Conservation (phyloP, 2,113 vertebrate species). For the Edolisoma coerulescens region DNA sequence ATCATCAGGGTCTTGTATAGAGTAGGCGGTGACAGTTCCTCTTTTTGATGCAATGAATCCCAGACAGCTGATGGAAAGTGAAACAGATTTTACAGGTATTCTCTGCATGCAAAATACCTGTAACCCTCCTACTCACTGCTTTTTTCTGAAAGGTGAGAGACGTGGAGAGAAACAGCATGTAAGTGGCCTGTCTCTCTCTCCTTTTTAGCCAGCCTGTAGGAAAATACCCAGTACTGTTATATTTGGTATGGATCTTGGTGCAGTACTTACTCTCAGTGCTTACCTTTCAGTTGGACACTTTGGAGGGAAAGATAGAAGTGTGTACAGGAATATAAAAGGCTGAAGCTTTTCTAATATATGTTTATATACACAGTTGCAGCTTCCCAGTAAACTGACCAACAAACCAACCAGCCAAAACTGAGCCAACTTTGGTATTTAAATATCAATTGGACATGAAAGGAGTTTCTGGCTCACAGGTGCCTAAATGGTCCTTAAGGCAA, state of each 20-base stretch:
- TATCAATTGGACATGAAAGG: neutral
- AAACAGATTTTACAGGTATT: neutral
- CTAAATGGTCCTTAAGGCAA: neutral
- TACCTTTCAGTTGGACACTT: neutral
- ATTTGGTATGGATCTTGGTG: neutral
- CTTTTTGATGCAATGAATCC: neutral
- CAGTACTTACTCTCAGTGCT: neutral
- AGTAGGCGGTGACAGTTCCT: neutral
- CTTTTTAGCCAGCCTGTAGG: neutral
- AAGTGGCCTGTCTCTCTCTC: neutral
- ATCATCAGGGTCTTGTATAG: neutral
- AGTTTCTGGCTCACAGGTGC: neutral
- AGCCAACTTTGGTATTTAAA: neutral
- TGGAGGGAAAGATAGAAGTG: neutral
- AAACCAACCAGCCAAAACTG: neutral
- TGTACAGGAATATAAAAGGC: neutral
- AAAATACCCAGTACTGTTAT: neutral
- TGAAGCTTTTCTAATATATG: neutral
- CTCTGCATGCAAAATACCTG: neutral
- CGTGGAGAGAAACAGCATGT: fast-evolving
- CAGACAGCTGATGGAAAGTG: neutral
- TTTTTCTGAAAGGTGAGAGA: neutral
- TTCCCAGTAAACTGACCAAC: neutral
- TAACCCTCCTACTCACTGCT: neutral
- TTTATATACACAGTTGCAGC: neutral